These are phyloP conservation scores for Cricetomys ansorgei DNA, from an alignment of 2,113 vertebrate species.

Conservation along the genomic window DNA sequence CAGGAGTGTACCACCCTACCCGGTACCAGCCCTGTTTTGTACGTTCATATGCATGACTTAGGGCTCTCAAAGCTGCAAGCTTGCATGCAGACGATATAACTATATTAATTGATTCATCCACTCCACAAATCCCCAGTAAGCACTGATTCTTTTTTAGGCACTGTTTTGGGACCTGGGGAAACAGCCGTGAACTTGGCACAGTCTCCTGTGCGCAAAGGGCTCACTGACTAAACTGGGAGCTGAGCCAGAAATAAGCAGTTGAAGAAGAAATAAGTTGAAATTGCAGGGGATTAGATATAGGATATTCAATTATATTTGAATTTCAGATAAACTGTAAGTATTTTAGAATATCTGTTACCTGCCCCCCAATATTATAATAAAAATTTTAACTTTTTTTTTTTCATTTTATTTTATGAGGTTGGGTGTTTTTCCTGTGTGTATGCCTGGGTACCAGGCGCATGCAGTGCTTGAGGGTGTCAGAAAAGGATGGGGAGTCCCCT, in stretches of 20 bases:
- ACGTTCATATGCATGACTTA: background rate
- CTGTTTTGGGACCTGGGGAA: background rate
- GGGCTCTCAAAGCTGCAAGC: background rate
- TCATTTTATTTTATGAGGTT: background rate
- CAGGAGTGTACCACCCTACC: background rate
- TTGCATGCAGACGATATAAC: background rate
- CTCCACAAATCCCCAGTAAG: background rate
- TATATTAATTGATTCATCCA: background rate
- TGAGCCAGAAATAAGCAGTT: background rate
- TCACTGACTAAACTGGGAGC: background rate
- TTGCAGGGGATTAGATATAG: background rate
- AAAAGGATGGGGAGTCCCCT: background rate
- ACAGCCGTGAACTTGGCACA: background rate
- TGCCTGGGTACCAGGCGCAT: background rate
- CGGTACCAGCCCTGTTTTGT: background rate
- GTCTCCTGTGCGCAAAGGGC: background rate
- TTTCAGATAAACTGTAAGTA: background rate
- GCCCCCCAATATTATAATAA: background rate
- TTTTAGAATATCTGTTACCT: background rate
- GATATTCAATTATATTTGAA: background rate
- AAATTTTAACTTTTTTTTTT: background rate
- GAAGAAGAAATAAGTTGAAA: background rate
- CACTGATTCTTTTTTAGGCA: background rate
- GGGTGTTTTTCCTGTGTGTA: background rate
- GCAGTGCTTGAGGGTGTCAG: background rate